Evolutionary conservation across 1,140 invertebrate genomes (phyloP), one percentile per base, ranked within the genome.

Genomic region (Potamilus streckersoni): DNA sequence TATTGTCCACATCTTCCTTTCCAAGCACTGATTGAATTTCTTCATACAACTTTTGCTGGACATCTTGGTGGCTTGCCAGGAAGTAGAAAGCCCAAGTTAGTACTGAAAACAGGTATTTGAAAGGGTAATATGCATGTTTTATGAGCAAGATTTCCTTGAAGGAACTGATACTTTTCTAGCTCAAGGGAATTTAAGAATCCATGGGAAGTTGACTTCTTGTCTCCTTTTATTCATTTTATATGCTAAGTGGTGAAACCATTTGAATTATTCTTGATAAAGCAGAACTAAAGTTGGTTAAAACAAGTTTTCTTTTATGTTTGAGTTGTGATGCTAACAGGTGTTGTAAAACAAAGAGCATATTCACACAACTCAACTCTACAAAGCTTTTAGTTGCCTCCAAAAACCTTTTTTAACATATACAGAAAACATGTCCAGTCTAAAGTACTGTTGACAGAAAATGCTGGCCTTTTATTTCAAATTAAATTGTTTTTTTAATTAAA

Each of bases 51-150:
- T 86, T 86, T 3, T 89, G 82, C 69, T 90, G 87, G 6, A 87
- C 71, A 58, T 88, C 83, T 31, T 73, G 61, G 69, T 90, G 82
- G 16, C 80, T 86, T 4, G 86, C 86, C 71, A 90, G 69, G 74
- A 85, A 89, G 69, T 89, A 89, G 13, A 90, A 70, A 16, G 71
- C 70, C 89, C 89, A 90, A 0, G 85, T 82, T 55, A 90, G 65
- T 38, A 87, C 88, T 89, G 79, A 31, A 82, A 80, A 49, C 73
- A 74, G 17, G 17, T 55, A 57, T 27, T 69, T 6, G 55, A 13
- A 15, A 17, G 12, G 12, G 38, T 49, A 11, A 49, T 11, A n/a
- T 63, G 61, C n/a, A n/a, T 63, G 61, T 20, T n/a, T 27, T 17
- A 20, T 15, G 15, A 63, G 8, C 27, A 19, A 16, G 61, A 12